phyloP scores from a whole-genome alignment of 2,888 invertebrate species.

The Xiphydria camelus region DNA sequence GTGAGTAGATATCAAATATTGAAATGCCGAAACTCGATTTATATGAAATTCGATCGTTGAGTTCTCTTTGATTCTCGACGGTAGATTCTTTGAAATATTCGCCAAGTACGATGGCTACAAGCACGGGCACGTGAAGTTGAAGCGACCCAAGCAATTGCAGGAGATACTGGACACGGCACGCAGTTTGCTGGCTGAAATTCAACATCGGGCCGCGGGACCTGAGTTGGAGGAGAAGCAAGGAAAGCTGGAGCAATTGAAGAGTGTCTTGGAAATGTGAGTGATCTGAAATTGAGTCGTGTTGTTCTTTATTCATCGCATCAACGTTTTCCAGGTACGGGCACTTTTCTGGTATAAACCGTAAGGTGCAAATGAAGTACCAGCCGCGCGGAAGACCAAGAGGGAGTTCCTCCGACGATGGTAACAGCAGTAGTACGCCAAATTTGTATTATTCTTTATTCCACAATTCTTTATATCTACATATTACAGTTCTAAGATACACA shows the following conservation, averaged over 20 bases:
- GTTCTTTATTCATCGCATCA: constrained; percentile 5
- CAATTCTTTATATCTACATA: constrained; percentile 17
- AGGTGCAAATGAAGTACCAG: constrained; percentile 99
- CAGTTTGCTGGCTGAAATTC: constrained; percentile 85
- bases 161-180: constrained; percentile 97
- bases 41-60: constrained; percentile 4
- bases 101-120: constrained; percentile 96
- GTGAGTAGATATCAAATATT: constrained; percentile 60
- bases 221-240: constrained; percentile 96
- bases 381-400: constrained; percentile 90
- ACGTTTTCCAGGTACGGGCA: constrained; percentile 87
- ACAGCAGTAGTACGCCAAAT: constrained; percentile 56
- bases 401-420: constrained; percentile 93
- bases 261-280: constrained; percentile 97
- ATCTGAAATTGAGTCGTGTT: too few species aligned
- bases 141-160: constrained; percentile 94
- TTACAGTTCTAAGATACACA: too few species aligned
- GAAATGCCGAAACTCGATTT: not conserved
- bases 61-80: constrained; percentile 2
- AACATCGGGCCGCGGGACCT: constrained; percentile 83
- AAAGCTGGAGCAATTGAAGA: constrained; percentile 95
- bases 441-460: too few species aligned
- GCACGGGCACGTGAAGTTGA: constrained; percentile 95
- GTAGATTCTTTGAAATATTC: constrained; percentile 96
- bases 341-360: constrained; percentile 99